These are phyloP conservation scores for Bucco capensis DNA, from an alignment of 2,113 vertebrate species.

Conservation along the genomic window DNA sequence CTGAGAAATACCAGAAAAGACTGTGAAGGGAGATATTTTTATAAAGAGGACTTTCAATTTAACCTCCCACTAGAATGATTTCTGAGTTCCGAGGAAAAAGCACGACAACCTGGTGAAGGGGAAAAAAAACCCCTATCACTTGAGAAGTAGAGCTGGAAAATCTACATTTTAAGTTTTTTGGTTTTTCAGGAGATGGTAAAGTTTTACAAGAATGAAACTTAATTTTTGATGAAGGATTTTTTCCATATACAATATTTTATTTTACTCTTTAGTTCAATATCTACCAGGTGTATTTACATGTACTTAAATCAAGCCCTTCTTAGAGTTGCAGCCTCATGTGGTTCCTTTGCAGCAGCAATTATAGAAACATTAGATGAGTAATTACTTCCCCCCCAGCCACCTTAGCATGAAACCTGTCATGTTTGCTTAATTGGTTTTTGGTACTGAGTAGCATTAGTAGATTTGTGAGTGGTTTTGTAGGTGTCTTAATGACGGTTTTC, in stretches of 20 bases:
- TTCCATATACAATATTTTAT: not conserved
- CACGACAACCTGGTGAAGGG: not conserved
- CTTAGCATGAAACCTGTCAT: not conserved
- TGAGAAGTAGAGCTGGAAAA: not conserved
- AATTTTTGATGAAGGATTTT: not conserved
- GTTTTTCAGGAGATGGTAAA: not conserved
- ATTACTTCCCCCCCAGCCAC: not conserved
- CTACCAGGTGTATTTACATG: not conserved
- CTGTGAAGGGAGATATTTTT: constrained; percentile 47
- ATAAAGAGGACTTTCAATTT: constrained; percentile 20
- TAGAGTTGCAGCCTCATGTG: not conserved
- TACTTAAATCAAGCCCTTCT: not conserved
- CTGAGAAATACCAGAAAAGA: constrained; percentile 48
- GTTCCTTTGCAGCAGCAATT: not conserved
- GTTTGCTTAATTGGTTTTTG: not conserved
- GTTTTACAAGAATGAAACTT: not conserved
- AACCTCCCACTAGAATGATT: constrained; percentile 31
- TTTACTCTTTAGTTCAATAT: not conserved
- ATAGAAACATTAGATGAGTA: not conserved
- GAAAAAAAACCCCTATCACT: not conserved
- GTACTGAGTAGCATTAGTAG: not conserved
- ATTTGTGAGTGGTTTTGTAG: not conserved
- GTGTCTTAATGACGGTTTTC: not conserved
- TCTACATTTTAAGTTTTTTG: not conserved
- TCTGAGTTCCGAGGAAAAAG: not conserved